phyloP scores from a whole-genome alignment of 2,113 vertebrate species.

The Poicephalus meyeri region DNA sequence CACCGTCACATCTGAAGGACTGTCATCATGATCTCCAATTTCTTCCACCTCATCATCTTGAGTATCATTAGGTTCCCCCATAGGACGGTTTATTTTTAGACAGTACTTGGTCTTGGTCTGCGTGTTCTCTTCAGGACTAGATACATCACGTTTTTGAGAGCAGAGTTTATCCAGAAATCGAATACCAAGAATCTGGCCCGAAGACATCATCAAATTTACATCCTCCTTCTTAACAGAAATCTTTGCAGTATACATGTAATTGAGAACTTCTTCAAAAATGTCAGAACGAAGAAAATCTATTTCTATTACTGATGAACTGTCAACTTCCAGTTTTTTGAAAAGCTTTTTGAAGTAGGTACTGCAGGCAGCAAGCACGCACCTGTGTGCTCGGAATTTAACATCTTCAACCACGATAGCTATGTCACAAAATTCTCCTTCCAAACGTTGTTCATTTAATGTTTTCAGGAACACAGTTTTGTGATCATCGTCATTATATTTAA shows the following conservation, averaged over 20 bases:
- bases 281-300: conserved; percentile 95
- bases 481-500: conserved; percentile 96
- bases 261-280: conserved; percentile 96
- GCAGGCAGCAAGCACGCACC: conserved; percentile 92
- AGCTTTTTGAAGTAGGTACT: conserved; percentile 98
- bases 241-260: conserved; percentile 98
- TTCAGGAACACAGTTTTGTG: conserved; percentile 97
- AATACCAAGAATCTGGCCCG: conserved; percentile 96
- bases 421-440: conserved; percentile 96
- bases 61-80: conserved; percentile 78
- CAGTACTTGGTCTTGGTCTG: conserved; percentile 85
- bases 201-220: conserved; percentile 98
- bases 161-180: conserved; percentile 97
- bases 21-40: conserved; percentile 91
- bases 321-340: conserved; percentile 94
- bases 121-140: conserved; percentile 86
- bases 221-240: conserved; percentile 96
- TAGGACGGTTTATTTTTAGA: conserved; percentile 84
- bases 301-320: conserved; percentile 95
- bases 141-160: conserved; percentile 93
- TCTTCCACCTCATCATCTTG: conserved; percentile 89
- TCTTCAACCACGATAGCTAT: conserved; percentile 96
- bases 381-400: conserved; percentile 93
- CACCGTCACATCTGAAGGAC: conserved; percentile 83
- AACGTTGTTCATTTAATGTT: conserved; percentile 92